phyloP scores from a whole-genome alignment of 2,797 vertebrate genomes.

The Bovichtus variegatus region DNA sequence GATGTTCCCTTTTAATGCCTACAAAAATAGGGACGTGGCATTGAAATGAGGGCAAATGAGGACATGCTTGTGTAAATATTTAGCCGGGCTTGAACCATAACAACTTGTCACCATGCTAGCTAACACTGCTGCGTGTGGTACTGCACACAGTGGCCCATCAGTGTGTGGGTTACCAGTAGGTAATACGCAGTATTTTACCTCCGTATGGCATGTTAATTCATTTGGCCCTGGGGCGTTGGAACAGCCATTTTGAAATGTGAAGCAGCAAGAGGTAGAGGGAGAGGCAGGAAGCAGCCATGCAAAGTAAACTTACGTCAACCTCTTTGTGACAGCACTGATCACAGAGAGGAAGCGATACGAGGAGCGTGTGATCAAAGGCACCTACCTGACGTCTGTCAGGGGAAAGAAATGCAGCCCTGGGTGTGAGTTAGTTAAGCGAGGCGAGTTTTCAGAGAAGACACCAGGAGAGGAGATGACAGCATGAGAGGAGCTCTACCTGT shows the following conservation, averaged over 20 bases:
- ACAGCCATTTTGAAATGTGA: constrained; percentile 60
- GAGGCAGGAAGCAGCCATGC: constrained; percentile 18
- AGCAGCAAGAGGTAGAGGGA: constrained; percentile 19
- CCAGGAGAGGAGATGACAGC: constrained; percentile 42
- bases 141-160: not conserved
- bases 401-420: constrained; percentile 40
- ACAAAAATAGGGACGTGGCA: not conserved
- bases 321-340: constrained; percentile 57
- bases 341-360: constrained; percentile 21
- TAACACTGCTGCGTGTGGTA: not conserved
- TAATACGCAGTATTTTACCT: constrained; percentile 27
- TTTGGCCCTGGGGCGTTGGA: constrained; percentile 34
- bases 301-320: constrained; percentile 26
- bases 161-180: constrained; percentile 3
- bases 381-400: constrained; percentile 50
- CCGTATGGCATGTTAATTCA: constrained; percentile 42
- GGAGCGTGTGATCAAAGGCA: constrained; percentile 62
- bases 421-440: constrained; percentile 6
- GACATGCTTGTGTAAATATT: not conserved
- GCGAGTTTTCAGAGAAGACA: constrained; percentile 28
- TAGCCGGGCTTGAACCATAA: not conserved
- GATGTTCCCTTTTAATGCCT: not conserved
- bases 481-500: constrained; percentile 42
- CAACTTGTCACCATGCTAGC: not conserved
- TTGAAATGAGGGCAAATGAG: not conserved